Conservation (phyloP, 2,797 vertebrate genomes). For the Luscinia megarhynchos region DNA sequence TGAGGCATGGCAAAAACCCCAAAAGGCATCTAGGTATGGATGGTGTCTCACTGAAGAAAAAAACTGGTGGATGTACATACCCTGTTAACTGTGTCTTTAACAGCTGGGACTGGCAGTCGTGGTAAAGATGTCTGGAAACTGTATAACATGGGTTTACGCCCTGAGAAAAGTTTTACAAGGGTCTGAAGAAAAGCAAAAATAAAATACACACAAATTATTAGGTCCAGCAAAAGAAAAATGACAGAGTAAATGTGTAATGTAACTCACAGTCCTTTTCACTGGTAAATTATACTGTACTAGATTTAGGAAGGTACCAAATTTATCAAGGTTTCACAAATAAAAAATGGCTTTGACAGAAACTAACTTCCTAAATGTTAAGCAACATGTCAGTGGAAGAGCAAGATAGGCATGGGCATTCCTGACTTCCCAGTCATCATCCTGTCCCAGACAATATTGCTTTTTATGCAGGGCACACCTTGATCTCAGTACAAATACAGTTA, state of each 20-base stretch:
- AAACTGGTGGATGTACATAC: conserved; percentile 45
- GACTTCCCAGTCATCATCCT: background rate
- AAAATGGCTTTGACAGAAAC: background rate
- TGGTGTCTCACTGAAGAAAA: background rate
- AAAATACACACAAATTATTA: background rate
- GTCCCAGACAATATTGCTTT: background rate
- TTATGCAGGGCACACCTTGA: background rate
- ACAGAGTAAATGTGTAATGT: background rate
- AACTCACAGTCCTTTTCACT: background rate
- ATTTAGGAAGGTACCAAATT: background rate
- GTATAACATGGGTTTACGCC: conserved; percentile 95
- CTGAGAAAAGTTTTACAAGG: conserved; percentile 92
- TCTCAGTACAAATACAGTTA: background rate
- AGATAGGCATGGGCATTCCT: background rate
- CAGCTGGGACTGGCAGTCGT: conserved; percentile 87
- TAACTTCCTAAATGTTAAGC: background rate
- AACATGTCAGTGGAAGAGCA: background rate
- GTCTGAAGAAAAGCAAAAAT: conserved; percentile 47
- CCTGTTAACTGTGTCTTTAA: conserved; percentile 89
- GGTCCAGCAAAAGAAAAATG: background rate
- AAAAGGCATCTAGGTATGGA: background rate
- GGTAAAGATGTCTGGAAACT: conserved; percentile 97
- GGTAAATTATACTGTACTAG: background rate
- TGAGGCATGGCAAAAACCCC: background rate
- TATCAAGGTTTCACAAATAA: background rate